These are phyloP conservation scores for Hoplostethus mediterraneus DNA, from an alignment of 2,797 vertebrate species.

Conservation along the genomic window DNA sequence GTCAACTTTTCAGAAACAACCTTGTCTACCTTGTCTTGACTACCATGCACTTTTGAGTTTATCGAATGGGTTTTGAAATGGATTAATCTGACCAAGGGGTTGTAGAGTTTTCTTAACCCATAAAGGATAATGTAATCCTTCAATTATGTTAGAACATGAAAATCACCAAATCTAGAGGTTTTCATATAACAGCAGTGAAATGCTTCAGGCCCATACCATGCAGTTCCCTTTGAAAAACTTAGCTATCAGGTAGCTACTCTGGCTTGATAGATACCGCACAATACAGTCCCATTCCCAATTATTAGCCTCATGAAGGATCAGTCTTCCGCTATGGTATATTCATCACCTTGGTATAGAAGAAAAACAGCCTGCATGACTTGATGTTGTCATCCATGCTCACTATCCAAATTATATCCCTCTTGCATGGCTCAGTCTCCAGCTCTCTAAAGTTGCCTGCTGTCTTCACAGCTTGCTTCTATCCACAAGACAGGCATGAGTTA, in stretches of 20 bases:
- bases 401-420: constrained; percentile 30
- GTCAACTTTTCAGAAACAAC: too few relatives aligned
- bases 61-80: too few relatives aligned
- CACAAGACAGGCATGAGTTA: background rate
- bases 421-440: constrained; percentile 11
- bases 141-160: too few relatives aligned
- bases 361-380: constrained; percentile 12
- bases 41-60: too few relatives aligned
- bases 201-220: constrained; percentile 33
- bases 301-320: constrained; percentile 42
- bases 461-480: background rate
- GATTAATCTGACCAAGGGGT: too few relatives aligned
- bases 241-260: constrained; percentile 34
- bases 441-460: constrained; percentile 15
- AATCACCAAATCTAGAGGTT: too few relatives aligned
- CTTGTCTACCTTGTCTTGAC: too few relatives aligned
- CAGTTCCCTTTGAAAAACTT: constrained; percentile 37
- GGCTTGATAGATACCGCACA: constrained; percentile 34
- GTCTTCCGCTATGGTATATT: constrained; percentile 39
- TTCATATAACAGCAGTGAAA: background rate
- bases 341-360: constrained; percentile 29
- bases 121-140: too few relatives aligned
- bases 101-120: too few relatives aligned
- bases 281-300: constrained; percentile 52
- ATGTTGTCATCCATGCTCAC: background rate